Evolutionary conservation across 2,797 vertebrate genomes (phyloP).

Genomic region (Sebastes cheni): DNA sequence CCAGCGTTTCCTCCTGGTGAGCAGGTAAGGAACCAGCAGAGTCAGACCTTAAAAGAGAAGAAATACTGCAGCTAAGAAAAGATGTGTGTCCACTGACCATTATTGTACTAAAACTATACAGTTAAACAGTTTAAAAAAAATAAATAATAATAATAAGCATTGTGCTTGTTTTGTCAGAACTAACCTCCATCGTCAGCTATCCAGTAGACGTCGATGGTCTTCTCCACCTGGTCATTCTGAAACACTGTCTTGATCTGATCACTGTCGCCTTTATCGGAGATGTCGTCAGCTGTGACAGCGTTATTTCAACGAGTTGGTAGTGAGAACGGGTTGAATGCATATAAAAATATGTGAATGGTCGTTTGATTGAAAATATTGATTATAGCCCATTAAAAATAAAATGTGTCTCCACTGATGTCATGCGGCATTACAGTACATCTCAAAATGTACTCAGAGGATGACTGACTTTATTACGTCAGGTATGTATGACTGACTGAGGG

Average conservation of each 20-base stretch:
- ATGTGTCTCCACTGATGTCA: no score
- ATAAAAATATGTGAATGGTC: no score
- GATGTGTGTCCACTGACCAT: not conserved
- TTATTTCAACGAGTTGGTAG: no score
- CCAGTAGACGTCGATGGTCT: slow-evolving; percentile 84
- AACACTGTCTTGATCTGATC: slow-evolving; percentile 76
- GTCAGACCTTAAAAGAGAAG: slow-evolving; percentile 77
- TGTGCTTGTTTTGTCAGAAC: not conserved
- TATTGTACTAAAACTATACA: not conserved
- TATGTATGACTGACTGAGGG: not conserved
- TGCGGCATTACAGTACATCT: no score
- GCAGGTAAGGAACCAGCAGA: slow-evolving; percentile 84
- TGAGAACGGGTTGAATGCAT: no score
- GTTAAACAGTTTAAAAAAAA: not conserved
- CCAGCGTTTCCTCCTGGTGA: slow-evolving; percentile 81
- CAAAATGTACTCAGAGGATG: no score
- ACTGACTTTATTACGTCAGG: not conserved
- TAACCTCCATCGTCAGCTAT: slow-evolving; percentile 81
- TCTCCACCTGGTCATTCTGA: slow-evolving; percentile 80
- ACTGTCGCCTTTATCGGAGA: slow-evolving; percentile 24
- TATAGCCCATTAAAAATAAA: no score
- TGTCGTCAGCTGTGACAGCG: slow-evolving; percentile 16
- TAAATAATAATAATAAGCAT: no score
- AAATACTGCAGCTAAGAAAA: not conserved
- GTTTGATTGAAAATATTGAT: no score